A percentile compares a stretch with the other conserved stretches of the same genome.
Conservation (phyloP, 2,888 invertebrate species). For the Nesidiocoris tenuis region DNA sequence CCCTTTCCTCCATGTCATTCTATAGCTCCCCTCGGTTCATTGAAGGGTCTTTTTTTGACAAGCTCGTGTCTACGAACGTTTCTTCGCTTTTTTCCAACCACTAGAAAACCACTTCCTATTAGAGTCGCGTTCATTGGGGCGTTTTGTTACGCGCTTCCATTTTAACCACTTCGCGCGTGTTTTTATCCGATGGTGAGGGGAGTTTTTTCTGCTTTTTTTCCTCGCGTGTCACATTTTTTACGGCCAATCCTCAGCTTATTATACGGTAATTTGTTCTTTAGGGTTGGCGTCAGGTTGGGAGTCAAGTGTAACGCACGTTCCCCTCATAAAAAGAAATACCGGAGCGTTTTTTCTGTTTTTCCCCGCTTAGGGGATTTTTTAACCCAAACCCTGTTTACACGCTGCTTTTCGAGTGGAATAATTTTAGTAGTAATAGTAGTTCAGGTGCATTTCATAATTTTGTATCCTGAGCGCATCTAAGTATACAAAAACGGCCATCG, state of each 20-base stretch:
- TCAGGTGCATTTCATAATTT: no score
- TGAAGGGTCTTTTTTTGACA: conserved; percentile 1
- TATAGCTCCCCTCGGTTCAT: conserved; percentile 18
- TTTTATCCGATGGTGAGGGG: conserved; percentile 14
- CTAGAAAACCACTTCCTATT: background rate
- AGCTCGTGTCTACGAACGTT: background rate
- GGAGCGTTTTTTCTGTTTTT: background rate
- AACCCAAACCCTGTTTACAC: background rate
- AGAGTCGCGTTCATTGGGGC: conserved; percentile 17
- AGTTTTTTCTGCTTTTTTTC: conserved; percentile 27
- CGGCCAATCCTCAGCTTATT: background rate
- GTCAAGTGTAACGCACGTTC: conserved; percentile 9
- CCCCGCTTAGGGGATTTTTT: background rate
- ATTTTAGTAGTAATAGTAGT: no score
- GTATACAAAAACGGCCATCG: no score
- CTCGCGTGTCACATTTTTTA: conserved; percentile 3
- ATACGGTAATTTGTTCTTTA: conserved; percentile 33
- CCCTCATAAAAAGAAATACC: conserved; percentile 5
- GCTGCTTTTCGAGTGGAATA: background rate
- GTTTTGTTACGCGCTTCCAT: conserved; percentile 40
- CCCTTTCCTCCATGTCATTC: conserved; percentile 19
- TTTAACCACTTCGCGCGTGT: background rate
- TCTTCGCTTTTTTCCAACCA: background rate
- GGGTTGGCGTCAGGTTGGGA: background rate
- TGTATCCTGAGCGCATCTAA: no score